A percentile compares a stretch with the other conserved stretches of the same genome.
These are phyloP conservation scores for Polyommatus icarus DNA, from an alignment of 2,888 invertebrate species.

Conservation along the genomic window DNA sequence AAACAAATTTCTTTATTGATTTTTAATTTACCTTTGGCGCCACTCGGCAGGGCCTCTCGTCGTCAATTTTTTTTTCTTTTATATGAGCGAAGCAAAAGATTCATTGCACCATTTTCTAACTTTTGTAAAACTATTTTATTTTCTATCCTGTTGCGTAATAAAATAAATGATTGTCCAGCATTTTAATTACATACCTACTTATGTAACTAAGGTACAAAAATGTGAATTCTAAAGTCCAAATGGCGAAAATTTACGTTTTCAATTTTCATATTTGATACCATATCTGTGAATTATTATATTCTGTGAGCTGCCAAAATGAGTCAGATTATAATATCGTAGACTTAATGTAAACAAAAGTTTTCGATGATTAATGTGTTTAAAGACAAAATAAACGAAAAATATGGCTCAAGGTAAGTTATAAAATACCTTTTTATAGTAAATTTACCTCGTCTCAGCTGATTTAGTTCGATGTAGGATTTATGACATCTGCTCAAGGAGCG, in stretches of 20 bases:
- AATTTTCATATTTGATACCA: no score
- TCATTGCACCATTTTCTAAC: not conserved
- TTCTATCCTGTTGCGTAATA: not conserved
- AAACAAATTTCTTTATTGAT: not conserved
- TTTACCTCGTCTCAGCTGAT: not conserved
- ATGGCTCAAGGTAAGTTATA: constrained; percentile 67
- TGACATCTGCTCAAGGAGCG: constrained; percentile 65
- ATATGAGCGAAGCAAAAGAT: not conserved
- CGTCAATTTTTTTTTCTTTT: not conserved
- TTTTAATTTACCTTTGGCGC: constrained; percentile 2
- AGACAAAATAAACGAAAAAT: constrained; percentile 14
- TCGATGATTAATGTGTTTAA: constrained; percentile 14
- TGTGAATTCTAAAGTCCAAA: no score
- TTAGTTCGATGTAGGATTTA: constrained; percentile 38
- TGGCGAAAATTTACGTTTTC: no score
- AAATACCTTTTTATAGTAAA: constrained; percentile 36
- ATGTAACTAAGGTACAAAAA: no score
- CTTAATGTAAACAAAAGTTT: constrained; percentile 29
- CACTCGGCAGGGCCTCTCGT: not conserved
- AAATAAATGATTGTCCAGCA: no score
- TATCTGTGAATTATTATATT: not conserved
- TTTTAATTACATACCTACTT: no score
- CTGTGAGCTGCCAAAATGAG: constrained; percentile 34
- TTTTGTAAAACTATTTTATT: not conserved
- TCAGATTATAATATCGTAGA: constrained; percentile 42